Conservation (phyloP, 1,140 invertebrate genomes). For the Drosophila lacertosa region DNA sequence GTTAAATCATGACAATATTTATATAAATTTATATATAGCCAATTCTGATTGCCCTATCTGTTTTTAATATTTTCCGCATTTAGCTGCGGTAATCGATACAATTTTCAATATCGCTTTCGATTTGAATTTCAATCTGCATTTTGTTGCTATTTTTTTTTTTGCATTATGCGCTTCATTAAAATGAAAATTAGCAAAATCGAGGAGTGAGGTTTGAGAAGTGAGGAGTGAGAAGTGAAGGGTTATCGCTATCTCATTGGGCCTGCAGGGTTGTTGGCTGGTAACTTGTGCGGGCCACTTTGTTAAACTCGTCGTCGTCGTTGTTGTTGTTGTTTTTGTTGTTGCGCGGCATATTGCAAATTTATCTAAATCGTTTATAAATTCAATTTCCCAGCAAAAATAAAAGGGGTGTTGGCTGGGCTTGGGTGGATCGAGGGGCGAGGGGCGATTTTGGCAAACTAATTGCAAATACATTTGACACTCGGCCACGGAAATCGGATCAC, state of each 20-base stretch:
- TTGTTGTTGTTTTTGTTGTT: conserved; percentile 36
- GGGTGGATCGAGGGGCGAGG: conserved; percentile 1
- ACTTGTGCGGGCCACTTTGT: conserved; percentile 55
- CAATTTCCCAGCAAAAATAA: conserved; percentile 39
- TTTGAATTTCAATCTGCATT: conserved; percentile 28
- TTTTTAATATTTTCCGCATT: conserved; percentile 51
- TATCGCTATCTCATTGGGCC: background rate
- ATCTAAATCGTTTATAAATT: conserved; percentile 79
- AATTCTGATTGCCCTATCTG: background rate
- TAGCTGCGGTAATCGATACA: conserved; percentile 66
- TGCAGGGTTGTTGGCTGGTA: conserved; percentile 32
- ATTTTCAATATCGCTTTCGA: conserved; percentile 56
- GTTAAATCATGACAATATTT: too few relatives aligned
- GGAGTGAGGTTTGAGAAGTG: conserved; percentile 11
- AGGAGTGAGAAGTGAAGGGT: conserved; percentile 16
- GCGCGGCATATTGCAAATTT: conserved; percentile 57
- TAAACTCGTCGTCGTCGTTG: conserved; percentile 44
- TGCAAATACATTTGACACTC: conserved; percentile 73
- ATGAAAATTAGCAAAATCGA: conserved; percentile 74
- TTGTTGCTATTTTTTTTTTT: conserved; percentile 34
- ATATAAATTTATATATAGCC: too few relatives aligned
- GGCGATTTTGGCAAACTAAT: conserved; percentile 67
- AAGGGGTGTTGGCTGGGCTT: conserved; percentile 15
- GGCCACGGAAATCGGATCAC: conserved; percentile 44
- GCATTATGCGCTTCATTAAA: conserved; percentile 76